Evolutionary conservation across 1,140 invertebrate genomes (phyloP), one percentile per base, ranked within the genome.

Genomic region (Atopsyche davidsoni): DNA sequence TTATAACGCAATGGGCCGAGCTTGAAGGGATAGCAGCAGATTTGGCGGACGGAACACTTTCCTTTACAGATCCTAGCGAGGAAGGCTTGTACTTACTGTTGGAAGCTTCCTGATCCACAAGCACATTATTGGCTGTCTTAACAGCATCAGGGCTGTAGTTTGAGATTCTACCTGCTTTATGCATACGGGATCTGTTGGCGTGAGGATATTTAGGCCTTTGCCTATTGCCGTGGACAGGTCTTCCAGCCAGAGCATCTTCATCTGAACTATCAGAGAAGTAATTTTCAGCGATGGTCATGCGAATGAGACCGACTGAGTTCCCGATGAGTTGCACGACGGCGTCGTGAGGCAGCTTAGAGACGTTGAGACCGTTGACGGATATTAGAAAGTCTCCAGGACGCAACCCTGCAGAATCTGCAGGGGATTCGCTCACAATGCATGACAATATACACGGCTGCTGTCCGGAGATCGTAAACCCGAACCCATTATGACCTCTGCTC

Each of bases 401-500:
- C 10, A 98, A 72, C 2, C 92, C 92, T 14, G 89, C 89, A 47
- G 68, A 50, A 43, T 72, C 70, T 61, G 55, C 89, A 2, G 89
- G 89, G 60, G 88, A 91, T 52, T 85, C 83, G 51, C 78, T 73
- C 1, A 91, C 88, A 59, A 93, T 92, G 66, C 87, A 91, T 58
- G 89, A 90, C 9, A 95, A 73, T 56, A 92, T 85, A 65, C 90
- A 93, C 0, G 91, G 91, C 58, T 89, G 86, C 61, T 95, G 89
- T 0, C 91, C 91, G n/a, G 90, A 92, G 56, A 94, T 92, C 10
- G 91, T 94, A 62, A 94, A 94, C 4, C 91, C 91, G 67, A 89
- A 94, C 6, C 90, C 91, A 60, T 88, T 87, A 48, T 81, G 76
- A 1, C 92, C 89, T 46, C 92, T 76, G 1, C 80, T 75, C 6